Percentiles rank a stretch among this genome's conserved stretches.
phyloP scores from a whole-genome alignment of 2,888 invertebrate species.

The Tetropium fuscum region DNA sequence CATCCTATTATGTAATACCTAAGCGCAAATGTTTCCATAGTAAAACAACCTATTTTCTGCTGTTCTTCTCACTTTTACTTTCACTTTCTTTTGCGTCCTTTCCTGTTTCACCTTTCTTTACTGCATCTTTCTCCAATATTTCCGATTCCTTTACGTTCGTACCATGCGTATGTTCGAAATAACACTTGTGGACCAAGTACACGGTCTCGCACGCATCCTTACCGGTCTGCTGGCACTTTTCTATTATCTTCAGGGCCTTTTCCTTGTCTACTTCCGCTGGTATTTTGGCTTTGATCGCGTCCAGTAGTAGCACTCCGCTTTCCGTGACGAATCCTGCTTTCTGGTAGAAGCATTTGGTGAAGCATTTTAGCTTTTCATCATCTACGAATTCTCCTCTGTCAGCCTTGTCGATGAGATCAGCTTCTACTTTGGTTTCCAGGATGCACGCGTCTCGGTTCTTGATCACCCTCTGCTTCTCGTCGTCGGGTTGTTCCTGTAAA shows the following conservation, averaged over 20 bases:
- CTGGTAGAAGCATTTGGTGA: conserved; percentile 53
- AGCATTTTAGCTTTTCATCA: conserved; percentile 49
- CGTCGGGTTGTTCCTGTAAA: conserved; percentile 44
- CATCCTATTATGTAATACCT: no score
- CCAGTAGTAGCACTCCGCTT: conserved; percentile 45
- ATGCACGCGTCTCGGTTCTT: conserved; percentile 50
- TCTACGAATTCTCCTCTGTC: conserved; percentile 51
- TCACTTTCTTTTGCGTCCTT: no score
- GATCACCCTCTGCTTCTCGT: conserved; percentile 43
- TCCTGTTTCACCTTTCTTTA: no score
- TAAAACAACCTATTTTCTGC: no score
- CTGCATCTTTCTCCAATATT: no score
- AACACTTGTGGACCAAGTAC: conserved; percentile 52
- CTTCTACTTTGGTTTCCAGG: conserved; percentile 47
- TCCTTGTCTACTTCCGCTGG: conserved; percentile 45
- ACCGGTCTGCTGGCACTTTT: conserved; percentile 48
- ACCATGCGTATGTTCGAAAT: conserved; percentile 46
- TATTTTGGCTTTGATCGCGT: conserved; percentile 48
- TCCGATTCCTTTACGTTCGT: no score
- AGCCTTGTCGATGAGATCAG: conserved; percentile 49
- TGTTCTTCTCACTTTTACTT: no score
- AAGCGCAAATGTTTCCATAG: no score
- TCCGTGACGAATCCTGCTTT: conserved; percentile 43
- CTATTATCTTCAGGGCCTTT: conserved; percentile 47
- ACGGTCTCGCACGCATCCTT: conserved; percentile 51